Evolutionary conservation across 2,888 invertebrate species (phyloP), one percentile per base, ranked within the genome.

Genomic region (Didymodactylos carnosus): DNA sequence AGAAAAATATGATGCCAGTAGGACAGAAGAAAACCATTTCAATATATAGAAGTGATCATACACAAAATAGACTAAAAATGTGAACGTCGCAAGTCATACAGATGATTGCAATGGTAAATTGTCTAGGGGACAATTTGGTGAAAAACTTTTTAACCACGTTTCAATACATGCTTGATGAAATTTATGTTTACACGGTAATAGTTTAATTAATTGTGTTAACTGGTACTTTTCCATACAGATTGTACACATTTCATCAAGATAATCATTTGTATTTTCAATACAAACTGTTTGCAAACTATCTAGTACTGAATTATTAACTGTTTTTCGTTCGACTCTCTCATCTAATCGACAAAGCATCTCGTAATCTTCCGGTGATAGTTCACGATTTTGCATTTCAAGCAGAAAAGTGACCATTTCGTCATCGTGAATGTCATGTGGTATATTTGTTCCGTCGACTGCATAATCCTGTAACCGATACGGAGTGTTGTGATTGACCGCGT

Each of bases 81-180:
- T n/a, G n/a, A n/a, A n/a, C n/a, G n/a, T n/a, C n/a, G n/a, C n/a
- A n/a, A n/a, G n/a, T n/a, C n/a, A n/a, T n/a, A n/a, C n/a, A n/a
- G n/a, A n/a, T n/a, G n/a, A n/a, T n/a, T n/a, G n/a, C n/a, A 62
- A 62, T 35, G 80, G 79, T 73, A 81, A 76, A 27, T 80, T 80
- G 76, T 82, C 82, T 69, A 82, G 76, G 3, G 82, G 82, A 76
- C 82, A 82, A 76, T 80, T 81, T 75, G 77, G 75, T 1, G 81
- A 81, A 10, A 80, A 80, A 72, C 80, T 80, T 35, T 76, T 78
- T 43, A 82, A 76, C 81, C 82, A 82, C 77, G 77, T 79, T 70
- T 81, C 80, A 72, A 82, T 80, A 77, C 82, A 82, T 29, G 76
- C 71, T n/a, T 69, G 70, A 75, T 82, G 82, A 75, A 81, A 82